A percentile compares a stretch with the other conserved stretches of the same genome.
These are phyloP conservation scores for Bombus superbus DNA, from an alignment of 1,140 invertebrate genomes.

Conservation along the genomic window DNA sequence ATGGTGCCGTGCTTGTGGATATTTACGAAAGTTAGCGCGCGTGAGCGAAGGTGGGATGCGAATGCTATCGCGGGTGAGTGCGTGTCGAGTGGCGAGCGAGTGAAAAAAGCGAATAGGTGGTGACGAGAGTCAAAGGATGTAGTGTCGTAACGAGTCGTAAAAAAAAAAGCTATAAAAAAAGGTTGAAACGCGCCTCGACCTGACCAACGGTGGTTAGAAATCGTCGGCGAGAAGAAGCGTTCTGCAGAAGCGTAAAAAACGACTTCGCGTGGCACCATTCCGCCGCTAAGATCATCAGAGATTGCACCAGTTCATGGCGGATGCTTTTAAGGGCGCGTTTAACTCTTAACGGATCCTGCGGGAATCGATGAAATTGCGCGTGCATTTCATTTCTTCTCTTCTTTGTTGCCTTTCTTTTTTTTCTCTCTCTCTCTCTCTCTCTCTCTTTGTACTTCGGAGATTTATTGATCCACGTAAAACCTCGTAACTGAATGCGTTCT, in stretches of 20 bases:
- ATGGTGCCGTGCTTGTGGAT: background rate
- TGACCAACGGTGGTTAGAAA: constrained; percentile 12
- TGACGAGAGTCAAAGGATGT: constrained; percentile 54
- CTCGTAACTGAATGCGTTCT: background rate
- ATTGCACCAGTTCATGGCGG: background rate
- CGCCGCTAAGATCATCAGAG: constrained; percentile 6
- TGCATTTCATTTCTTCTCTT: background rate
- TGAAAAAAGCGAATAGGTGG: constrained; percentile 20
- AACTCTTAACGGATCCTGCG: background rate
- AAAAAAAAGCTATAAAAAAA: constrained; percentile 13
- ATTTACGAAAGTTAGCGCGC: constrained; percentile 17
- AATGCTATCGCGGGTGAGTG: background rate
- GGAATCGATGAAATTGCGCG: background rate
- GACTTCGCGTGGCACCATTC: constrained; percentile 9
- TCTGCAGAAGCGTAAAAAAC: constrained; percentile 15
- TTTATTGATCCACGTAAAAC: background rate
- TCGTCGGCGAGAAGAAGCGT: constrained; percentile 8
- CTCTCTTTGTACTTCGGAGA: background rate
- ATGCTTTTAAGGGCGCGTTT: constrained; percentile 34
- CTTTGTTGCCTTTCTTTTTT: background rate
- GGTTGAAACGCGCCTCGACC: constrained; percentile 36
- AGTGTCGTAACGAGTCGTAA: constrained; percentile 51
- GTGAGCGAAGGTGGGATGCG: background rate
- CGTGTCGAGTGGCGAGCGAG: constrained; percentile 3
- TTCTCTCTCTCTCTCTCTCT: too few species aligned